Evolutionary conservation across 2,888 invertebrate species (phyloP), one percentile per base, ranked within the genome.

Genomic region (Neoaliturus tenellus): DNA sequence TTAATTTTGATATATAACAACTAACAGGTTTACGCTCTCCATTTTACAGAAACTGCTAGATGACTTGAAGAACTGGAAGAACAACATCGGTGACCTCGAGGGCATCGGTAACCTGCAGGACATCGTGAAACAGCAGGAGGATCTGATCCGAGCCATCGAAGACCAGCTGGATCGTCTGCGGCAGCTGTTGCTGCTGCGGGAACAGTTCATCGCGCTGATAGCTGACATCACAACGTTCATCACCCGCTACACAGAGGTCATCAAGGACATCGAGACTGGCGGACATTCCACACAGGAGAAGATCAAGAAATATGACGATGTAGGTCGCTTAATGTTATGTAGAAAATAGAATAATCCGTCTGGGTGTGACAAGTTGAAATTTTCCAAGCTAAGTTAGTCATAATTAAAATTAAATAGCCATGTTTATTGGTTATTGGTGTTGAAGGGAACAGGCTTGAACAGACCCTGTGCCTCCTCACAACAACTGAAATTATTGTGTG

Each of bases 151-250:
- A 87, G 93, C 95, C 2, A 95, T 98, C 84, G 97, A 98, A 91
- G 96, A 96, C 85, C 97, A 97, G 90, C 94, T 97, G 87, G 94
- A 95, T 0, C 95, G 94, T 90, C 91, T 98, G 8, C 94, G 96
- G 51, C 96, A 96, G 87, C 91, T 98, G 0, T 90, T 98, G 17
- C 90, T 96, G 1, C 90, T 98, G 12, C 93, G 98, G 17, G 98
- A 98, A 89, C 98, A 98, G 89, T 98, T 97, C 90, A 94, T 97
- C 81, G 95, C 96, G 0, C 91, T 98, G 4, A 94, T 98, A 6
- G 96, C 96, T 75, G 97, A 98, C 90, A 97, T 98, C 33, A 95
- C 95, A 89, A 95, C 95, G 0, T 98, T 98, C 88, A 96, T 98
- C 84, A 93, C 95, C 44, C 97, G 96, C 89, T 97, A 97, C 89